Evolutionary conservation across 2,113 vertebrate species (phyloP), one percentile per base, ranked within the genome.

Genomic region (Meriones unguiculatus): DNA sequence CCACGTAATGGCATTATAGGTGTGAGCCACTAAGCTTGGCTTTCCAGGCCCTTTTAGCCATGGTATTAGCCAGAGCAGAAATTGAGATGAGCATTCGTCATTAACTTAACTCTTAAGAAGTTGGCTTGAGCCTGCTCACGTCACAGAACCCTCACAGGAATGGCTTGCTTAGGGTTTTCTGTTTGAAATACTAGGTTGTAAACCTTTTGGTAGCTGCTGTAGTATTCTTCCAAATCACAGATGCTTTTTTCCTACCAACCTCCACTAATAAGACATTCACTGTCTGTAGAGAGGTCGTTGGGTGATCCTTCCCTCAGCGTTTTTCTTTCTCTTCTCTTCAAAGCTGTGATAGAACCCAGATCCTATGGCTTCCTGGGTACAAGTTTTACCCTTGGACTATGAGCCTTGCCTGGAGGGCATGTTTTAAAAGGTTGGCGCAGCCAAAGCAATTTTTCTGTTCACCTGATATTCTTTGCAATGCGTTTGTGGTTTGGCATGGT

Each of bases 401-500:
- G 1, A 24, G 18, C n/a, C 14, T 15, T 14, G 52, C 67, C 54
- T 7, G 3, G 7, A 62, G 10, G 65, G 46, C 6, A 86, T 93
- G 81, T 94, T 94, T 95, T 50, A 65, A 82, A 97, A 78, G 69
- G 75, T 0, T 46, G 4, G 52, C 54, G 59, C 25, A 70, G 80
- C 30, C 2, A 28, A 89, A 91, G 89, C 75, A 91, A 62, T 94
- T 93, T 93, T 96, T 95, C 64, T 91, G 73, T 64, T 94, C 54
- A 78, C 30, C 65, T 76, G 87, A 95, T 80, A 64, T 81, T 92
- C 57, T 90, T 92, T 95, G 76, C 73, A 52, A 0, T 50, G 35
- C 57, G 35, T 93, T 86, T 95, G 64, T 92, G 91, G 76, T 93
- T 95, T 95, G 86, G 64, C 92, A 75, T 95, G 67, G 73, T 87